Percentiles rank a stretch among this genome's conserved stretches.
These are phyloP conservation scores for Dendroctonus ponderosae DNA, from an alignment of 1,140 invertebrate genomes.

Conservation along the genomic window DNA sequence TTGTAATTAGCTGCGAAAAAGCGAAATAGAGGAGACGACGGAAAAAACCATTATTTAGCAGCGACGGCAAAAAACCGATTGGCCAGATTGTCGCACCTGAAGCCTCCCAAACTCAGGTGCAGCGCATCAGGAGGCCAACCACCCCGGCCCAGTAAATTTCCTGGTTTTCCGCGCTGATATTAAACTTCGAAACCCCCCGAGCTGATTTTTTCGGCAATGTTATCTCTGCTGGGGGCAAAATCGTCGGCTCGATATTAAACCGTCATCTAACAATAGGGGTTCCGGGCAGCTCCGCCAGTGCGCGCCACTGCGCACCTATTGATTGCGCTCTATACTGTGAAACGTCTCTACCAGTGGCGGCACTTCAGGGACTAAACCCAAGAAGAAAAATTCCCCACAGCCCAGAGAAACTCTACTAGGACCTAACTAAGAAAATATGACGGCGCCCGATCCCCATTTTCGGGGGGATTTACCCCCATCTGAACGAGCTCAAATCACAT, in stretches of 20 bases:
- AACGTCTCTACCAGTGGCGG: neutral
- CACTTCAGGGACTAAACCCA: neutral
- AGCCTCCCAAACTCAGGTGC: too few relatives aligned
- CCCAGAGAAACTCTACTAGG: too few relatives aligned
- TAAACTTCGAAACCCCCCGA: constrained; percentile 7
- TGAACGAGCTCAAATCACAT: too few relatives aligned
- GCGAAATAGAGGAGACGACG: too few relatives aligned
- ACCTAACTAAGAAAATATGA: too few relatives aligned
- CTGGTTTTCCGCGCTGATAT: neutral
- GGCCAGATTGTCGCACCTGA: too few relatives aligned
- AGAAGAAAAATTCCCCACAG: neutral
- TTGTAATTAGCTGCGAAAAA: constrained; percentile 14
- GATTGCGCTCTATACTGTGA: constrained; percentile 39
- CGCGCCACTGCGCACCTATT: constrained; percentile 42
- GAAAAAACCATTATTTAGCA: too few relatives aligned
- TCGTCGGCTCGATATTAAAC: constrained; percentile 33
- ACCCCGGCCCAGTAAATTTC: too few relatives aligned
- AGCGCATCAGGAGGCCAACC: too few relatives aligned
- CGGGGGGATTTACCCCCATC: too few relatives aligned
- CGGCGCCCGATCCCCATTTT: too few relatives aligned
- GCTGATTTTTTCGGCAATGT: constrained; percentile 30
- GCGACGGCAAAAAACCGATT: too few relatives aligned
- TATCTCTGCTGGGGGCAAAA: constrained; percentile 32
- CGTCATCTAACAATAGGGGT: constrained; percentile 39
- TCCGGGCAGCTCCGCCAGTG: constrained; percentile 43